A percentile compares a stretch with the other conserved stretches of the same genome.
Conservation (phyloP, 2,113 vertebrate species). For the Pagrus major region DNA sequence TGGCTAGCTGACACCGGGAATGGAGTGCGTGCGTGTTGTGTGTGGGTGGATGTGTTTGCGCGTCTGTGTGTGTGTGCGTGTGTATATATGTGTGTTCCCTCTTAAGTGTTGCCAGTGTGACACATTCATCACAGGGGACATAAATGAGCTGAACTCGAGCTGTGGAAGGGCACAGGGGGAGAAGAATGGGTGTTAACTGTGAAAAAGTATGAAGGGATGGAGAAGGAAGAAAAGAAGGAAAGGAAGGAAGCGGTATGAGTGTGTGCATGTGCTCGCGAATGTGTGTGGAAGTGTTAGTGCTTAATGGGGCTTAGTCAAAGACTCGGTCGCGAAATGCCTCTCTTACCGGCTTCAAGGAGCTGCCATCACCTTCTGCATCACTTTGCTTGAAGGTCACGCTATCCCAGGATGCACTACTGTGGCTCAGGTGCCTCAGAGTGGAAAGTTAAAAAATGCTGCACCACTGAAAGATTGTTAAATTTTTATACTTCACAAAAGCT, state of each 20-base stretch:
- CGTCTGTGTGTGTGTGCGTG: not conserved
- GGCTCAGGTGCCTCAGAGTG: conserved; percentile 25
- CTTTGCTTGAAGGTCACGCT: conserved; percentile 47
- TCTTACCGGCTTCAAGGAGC: conserved; percentile 3
- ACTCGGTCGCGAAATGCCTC: conserved; percentile 18
- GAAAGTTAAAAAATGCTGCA: not conserved
- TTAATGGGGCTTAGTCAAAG: conserved; percentile 53
- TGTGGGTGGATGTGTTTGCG: conserved; percentile 24
- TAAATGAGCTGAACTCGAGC: conserved; percentile 62
- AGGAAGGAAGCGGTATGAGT: conserved; percentile 18
- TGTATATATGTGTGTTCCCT: conserved; percentile 14
- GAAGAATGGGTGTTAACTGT: conserved; percentile 45
- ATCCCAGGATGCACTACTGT: conserved; percentile 3
- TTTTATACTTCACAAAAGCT: not conserved
- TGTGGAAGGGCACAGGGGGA: conserved; percentile 36
- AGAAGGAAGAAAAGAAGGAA: not conserved
- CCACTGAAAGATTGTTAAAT: not conserved
- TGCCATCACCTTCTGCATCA: conserved; percentile 35
- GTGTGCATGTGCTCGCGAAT: conserved; percentile 19
- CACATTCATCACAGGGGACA: conserved; percentile 69
- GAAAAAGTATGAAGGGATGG: conserved; percentile 1
- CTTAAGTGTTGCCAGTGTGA: conserved; percentile 59
- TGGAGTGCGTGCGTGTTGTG: not conserved
- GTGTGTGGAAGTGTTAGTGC: conserved; percentile 42
- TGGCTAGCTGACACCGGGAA: conserved; percentile 39